These are phyloP conservation scores for Empidonax alnorum DNA, from an alignment of 2,113 vertebrate species.

Conservation along the genomic window DNA sequence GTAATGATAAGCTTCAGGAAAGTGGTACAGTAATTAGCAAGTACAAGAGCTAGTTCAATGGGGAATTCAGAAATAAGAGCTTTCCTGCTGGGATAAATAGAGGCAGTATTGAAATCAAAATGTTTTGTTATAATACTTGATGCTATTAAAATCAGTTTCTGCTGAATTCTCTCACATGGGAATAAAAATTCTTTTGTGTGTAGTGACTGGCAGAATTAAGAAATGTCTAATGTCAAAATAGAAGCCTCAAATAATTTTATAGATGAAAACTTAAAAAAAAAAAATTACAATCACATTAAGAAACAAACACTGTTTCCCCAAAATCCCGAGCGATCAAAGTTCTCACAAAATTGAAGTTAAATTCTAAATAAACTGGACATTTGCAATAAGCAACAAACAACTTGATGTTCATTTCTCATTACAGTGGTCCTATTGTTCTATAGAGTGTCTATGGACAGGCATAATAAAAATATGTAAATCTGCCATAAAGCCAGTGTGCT, in stretches of 20 bases:
- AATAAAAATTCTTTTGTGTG: slow-evolving; percentile 25
- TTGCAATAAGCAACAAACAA: background rate
- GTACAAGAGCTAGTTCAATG: slow-evolving; percentile 34
- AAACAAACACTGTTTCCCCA: background rate
- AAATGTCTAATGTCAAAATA: slow-evolving; percentile 32
- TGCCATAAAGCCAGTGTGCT: background rate
- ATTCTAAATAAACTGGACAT: background rate
- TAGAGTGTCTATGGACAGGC: background rate
- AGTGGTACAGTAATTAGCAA: slow-evolving; percentile 56
- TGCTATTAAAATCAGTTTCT: slow-evolving; percentile 41
- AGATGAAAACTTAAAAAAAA: background rate
- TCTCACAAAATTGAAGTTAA: background rate
- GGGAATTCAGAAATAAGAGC: slow-evolving; percentile 54
- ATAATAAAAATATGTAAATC: slow-evolving; percentile 3
- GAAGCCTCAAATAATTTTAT: background rate
- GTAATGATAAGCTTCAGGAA: slow-evolving; percentile 49
- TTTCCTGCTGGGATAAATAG: slow-evolving; percentile 56
- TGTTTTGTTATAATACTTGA: slow-evolving; percentile 41
- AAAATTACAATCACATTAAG: background rate
- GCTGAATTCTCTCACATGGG: slow-evolving; percentile 35
- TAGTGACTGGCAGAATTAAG: slow-evolving; percentile 20
- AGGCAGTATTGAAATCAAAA: slow-evolving; percentile 41
- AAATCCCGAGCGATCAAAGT: background rate
- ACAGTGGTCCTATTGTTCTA: background rate
- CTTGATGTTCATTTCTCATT: background rate